Percentiles rank a stretch among this genome's conserved stretches.
These are phyloP conservation scores for Ifrita kowaldi DNA, from an alignment of 2,113 vertebrate genomes.

Conservation along the genomic window DNA sequence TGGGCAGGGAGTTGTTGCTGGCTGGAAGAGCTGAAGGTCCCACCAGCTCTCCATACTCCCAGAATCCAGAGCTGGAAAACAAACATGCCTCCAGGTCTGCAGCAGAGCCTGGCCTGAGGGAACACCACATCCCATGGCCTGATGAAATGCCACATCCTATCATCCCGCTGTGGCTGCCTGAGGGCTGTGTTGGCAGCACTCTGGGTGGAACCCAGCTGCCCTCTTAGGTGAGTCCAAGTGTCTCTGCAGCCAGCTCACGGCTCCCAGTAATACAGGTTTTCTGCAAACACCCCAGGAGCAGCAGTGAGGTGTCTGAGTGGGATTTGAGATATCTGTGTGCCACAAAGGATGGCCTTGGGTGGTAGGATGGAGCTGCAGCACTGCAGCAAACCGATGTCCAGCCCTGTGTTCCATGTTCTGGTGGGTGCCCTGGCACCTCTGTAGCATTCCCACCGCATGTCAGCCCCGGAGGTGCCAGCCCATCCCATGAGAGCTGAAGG, in stretches of 20 bases:
- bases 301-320: neutral
- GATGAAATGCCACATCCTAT: neutral
- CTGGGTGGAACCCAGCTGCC: neutral
- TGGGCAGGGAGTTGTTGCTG: neutral
- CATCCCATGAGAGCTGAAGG: neutral
- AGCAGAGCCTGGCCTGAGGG: neutral
- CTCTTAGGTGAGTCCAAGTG: neutral
- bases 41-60: neutral
- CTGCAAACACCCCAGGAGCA: neutral
- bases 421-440: neutral
- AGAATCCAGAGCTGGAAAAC: neutral
- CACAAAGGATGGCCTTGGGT: accelerated
- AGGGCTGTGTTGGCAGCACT: accelerated
- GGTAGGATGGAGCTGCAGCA: neutral
- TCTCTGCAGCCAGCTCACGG: neutral
- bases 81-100: neutral
- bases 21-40: neutral
- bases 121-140: neutral
- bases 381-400: neutral
- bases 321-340: neutral
- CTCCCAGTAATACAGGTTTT: neutral
- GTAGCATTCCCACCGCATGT: neutral
- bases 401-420: neutral
- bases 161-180: accelerated
- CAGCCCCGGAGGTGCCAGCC: neutral